Evolutionary conservation across 2,888 invertebrate species (phyloP), one percentile per base, ranked within the genome.

Genomic region (Marasmarcha lunaedactyla): DNA sequence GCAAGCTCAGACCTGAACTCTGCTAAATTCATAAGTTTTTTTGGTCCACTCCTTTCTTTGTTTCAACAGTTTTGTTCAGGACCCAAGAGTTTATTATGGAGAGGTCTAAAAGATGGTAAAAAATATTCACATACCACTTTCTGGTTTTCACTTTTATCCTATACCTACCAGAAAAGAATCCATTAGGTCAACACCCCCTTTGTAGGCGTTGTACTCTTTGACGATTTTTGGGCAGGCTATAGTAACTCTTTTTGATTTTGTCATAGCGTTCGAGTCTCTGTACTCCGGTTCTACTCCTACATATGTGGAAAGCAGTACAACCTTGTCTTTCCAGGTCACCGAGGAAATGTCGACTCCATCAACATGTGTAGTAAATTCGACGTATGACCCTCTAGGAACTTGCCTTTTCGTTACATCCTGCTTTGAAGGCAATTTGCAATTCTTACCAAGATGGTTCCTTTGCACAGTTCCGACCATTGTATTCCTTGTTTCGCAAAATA

Each of bases 1-100:
- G 46, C 43, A 30, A 46, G 40, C 37, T 48, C 47, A 33, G 42
- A 42, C 33, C 46, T 38, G 40, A 48, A 48, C 33, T 48, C 41
- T 38, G 44, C 47, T 38, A 46, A 43, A 30, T 34, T 44, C 46
- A 43, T 41, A 25, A 46, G 39, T 11, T 46, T 42, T 43, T 43
- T 48, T 35, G 13, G 7, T 25, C 25, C n/a, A n/a, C n/a, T 5
- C 25, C 25, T 25, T 25, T 25, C 9, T 25, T 5, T 14, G 3
- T 14, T 35, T 5, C 11, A 35, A 35, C 33, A 14, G 4, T 30
- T 30, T 37, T 37, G 11, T 37, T 33, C 6, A 34, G n/a, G 2
- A 39, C 25, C 38, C 20, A 34, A 1, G 34, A 1, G 10, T 39
- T 39, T 34, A 39, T 39, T 10, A 39, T 12, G 9, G 34, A 1